Evolutionary conservation across 2,888 invertebrate species (phyloP), one percentile per base, ranked within the genome.

Genomic region (Caenorhabditis japonica): DNA sequence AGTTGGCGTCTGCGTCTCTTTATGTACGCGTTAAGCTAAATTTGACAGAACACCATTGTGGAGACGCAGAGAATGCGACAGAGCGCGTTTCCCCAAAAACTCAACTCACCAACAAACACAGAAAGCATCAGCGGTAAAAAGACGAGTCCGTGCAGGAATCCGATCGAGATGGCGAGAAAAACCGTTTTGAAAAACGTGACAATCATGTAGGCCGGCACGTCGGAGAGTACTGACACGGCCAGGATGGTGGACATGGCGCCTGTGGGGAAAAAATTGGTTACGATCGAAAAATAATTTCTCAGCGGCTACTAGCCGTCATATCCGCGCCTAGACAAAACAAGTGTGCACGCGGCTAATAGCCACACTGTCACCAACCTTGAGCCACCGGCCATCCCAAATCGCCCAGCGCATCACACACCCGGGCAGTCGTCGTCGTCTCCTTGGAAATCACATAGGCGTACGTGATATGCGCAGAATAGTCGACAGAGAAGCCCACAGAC

Each of bases 401-500:
- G 87, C 94, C 94, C 0, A 95, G 90, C 58, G 94, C 93, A 87
- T 94, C 94, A 78, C 92, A 92, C 1, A 95, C 94, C 25, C 83
- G 71, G 34, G 79, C 75, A 4, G 70, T 70, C 0, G 86, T 79
- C 10, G 72, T 69, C 5, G 58, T 19, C 38, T 84, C 80, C 27
- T 80, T 80, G 1, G 81, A 80, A 13, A 84, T 77, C 19, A 83
- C 84, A 59, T 83, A 84, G 10, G 83, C 84, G 44, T 85, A 84
- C n/a, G 84, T 83, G 44, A 85, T 83, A 61, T 84, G 84, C 2
- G 95, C 95, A 0, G 94, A 94, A 88, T 94, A 95, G 87, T 95
- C 95, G 0, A 95, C 94, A 4, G 94, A 94, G 90, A 95, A 95
- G 55, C 95, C 95, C 70, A 95, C 94, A 88, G 95, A 95, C 95